Conservation (phyloP, 2,797 vertebrate species). For the Loris lydekkerianus region DNA sequence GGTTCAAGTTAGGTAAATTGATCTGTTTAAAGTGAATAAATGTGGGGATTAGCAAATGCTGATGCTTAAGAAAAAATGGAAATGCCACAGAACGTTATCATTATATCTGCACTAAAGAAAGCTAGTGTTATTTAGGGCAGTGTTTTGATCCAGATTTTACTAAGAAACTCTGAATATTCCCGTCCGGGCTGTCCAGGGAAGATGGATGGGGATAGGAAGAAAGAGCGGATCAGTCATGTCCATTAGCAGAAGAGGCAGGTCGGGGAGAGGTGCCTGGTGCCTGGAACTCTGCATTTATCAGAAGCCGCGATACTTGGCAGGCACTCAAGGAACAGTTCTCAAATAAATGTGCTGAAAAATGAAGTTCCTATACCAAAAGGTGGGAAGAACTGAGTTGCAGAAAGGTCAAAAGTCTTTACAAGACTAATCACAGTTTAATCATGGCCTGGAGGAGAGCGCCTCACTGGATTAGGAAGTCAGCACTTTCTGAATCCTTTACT, state of each 20-base stretch:
- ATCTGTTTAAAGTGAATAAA: slow-evolving; percentile 3
- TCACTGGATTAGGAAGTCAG: neutral
- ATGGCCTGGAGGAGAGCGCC: neutral
- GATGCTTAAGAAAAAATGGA: neutral
- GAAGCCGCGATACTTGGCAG: neutral
- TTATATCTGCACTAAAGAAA: neutral
- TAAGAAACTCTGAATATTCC: neutral
- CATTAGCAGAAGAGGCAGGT: neutral
- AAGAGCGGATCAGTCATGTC: neutral
- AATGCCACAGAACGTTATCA: neutral
- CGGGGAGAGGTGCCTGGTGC: neutral
- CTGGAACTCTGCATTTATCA: neutral
- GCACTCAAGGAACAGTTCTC: neutral
- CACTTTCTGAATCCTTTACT: neutral
- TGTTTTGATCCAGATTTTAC: neutral
- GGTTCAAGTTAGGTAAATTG: neutral
- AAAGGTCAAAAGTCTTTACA: neutral
- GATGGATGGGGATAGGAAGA: neutral
- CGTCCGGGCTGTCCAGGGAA: neutral
- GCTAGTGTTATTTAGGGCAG: neutral
- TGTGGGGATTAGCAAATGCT: neutral
- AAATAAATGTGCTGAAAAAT: neutral
- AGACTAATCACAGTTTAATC: neutral
- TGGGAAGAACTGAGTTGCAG: neutral
- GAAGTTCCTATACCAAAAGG: neutral